Percentiles rank a stretch among this genome's conserved stretches.
Conservation (phyloP, 1,140 invertebrate genomes). For the Theocolax elegans region DNA sequence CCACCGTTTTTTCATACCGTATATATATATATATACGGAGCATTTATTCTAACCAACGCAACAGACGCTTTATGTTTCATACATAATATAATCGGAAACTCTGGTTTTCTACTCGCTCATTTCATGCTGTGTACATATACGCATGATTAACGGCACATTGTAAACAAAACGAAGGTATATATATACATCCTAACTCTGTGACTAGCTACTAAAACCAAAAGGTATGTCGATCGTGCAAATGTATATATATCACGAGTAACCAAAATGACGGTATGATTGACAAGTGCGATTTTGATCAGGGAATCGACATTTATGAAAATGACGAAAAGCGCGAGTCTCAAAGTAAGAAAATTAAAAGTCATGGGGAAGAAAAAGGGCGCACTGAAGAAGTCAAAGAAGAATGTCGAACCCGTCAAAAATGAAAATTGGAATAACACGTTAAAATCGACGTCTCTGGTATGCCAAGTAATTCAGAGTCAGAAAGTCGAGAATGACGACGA, state of each 20-base stretch:
- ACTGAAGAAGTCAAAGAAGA: conserved; percentile 4
- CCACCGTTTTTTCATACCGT: too few relatives aligned
- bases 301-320: conserved; percentile 31
- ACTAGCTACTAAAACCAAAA: conserved; percentile 25
- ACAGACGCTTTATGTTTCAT: too few relatives aligned
- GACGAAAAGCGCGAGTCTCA: conserved; percentile 32
- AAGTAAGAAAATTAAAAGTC: conserved; percentile 9
- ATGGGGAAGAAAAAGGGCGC: conserved; percentile 2
- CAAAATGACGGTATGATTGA: too few relatives aligned
- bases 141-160: too few relatives aligned
- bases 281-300: conserved; percentile 26
- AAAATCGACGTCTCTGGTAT: conserved; percentile 25
- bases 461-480: conserved; percentile 8
- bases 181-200: too few relatives aligned
- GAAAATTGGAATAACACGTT: neutral
- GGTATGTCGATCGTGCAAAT: too few relatives aligned
- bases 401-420: neutral
- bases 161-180: too few relatives aligned
- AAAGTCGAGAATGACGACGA: too few relatives aligned
- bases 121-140: too few relatives aligned
- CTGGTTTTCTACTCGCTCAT: conserved; percentile 27
- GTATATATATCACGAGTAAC: too few relatives aligned
- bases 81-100: conserved; percentile 15
- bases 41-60: too few relatives aligned
- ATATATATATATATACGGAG: too few relatives aligned